A percentile compares a stretch with the other conserved stretches of the same genome.
These are phyloP conservation scores for Epinotia ramella DNA, from an alignment of 2,888 invertebrate genomes.

Conservation along the genomic window DNA sequence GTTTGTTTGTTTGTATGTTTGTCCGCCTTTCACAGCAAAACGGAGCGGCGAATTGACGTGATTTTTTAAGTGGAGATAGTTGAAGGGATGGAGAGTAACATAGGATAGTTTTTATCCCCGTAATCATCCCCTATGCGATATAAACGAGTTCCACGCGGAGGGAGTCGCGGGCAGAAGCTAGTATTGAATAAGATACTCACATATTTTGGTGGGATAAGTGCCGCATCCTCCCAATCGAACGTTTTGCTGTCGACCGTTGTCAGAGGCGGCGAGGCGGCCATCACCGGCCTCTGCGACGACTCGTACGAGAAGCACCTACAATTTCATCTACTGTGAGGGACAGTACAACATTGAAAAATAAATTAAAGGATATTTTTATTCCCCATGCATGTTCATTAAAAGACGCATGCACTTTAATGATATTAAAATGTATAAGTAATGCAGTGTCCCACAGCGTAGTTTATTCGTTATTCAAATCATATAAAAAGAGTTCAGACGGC, in stretches of 20 bases:
- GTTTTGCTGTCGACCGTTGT: conserved; percentile 75
- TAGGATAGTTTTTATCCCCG: too few species aligned
- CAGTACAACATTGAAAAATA: not conserved
- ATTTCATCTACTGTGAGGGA: conserved; percentile 28
- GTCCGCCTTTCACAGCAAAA: too few species aligned
- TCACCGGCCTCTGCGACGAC: conserved; percentile 86
- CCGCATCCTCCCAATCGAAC: conserved; percentile 83
- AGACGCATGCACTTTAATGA: not conserved
- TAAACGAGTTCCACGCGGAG: too few species aligned
- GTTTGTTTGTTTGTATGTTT: too few species aligned
- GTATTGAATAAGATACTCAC: conserved; percentile 58
- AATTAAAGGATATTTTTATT: not conserved
- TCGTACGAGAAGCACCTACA: conserved; percentile 91
- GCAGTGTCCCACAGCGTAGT: conserved; percentile 1
- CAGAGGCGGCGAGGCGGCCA: conserved; percentile 79
- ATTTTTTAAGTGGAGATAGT: too few species aligned
- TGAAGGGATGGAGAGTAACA: too few species aligned
- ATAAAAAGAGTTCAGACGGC: not conserved
- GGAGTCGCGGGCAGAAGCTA: too few species aligned
- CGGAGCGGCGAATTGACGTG: too few species aligned
- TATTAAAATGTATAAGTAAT: not conserved
- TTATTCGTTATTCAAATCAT: not conserved
- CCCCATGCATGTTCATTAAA: conserved; percentile 21
- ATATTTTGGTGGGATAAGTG: conserved; percentile 73
- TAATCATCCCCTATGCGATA: too few species aligned